Percentiles rank a stretch among this genome's conserved stretches.
Conservation (phyloP, 2,113 vertebrate species). For the Ovis aries region ARS-UI_Ramb_v3.0 NC_056059.1:34599001-34599500, state of each 20-base stretch:
- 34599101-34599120: background rate
- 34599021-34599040: background rate
- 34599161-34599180: background rate
- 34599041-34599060: background rate
- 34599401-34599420: background rate
- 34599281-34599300: background rate
- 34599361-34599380: background rate
- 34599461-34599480: background rate
- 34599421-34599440: background rate
- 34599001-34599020: background rate
- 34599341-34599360: background rate
- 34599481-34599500: rapidly evolving
- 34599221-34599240: background rate
- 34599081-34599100: background rate
- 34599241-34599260: background rate
- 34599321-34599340: background rate
- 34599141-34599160: background rate
- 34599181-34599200: background rate
- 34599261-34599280: background rate
- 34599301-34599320: background rate
- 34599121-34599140: background rate
- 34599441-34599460: background rate
- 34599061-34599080: background rate
- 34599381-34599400: background rate
- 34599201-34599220: background rate